Evolutionary conservation across 1,140 invertebrate species (phyloP), one percentile per base, ranked within the genome.

Genomic region (Apocrypta bakeri): DNA sequence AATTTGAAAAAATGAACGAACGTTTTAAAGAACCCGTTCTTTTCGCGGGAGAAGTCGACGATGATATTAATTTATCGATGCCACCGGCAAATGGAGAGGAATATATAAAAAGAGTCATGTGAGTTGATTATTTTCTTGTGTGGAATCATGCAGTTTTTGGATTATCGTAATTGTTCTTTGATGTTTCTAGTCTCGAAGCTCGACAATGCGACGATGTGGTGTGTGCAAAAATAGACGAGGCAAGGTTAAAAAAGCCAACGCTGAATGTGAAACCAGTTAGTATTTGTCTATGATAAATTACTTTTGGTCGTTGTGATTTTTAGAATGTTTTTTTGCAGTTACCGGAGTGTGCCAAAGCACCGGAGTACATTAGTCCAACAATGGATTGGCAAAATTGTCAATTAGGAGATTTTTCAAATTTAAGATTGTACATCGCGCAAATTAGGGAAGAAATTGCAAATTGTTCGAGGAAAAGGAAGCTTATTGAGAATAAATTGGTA

Each of bases 101-200:
- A 83, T 94, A 94, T 78, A 90, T 94, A 4, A 91, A 93, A 88
- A 88, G 93, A 85, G 93, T 94, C 21, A 89, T 93, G 93, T 94
- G 89, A 89, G 86, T 88, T 75, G 2, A 40, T 40, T 61, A 31
- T 17, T 24, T 7, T 63, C 74, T 77, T 73, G 21, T 80, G 79
- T 85, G 37, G n/a, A n/a, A n/a, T n/a, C n/a, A n/a, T n/a, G n/a
- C n/a, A n/a, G n/a, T n/a, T n/a, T n/a, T n/a, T n/a, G n/a, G n/a
- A n/a, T n/a, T n/a, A n/a, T n/a, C n/a, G n/a, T n/a, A n/a, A n/a
- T 33, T 31, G 27, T 69, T 68, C 14, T 25, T 80, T 75, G 33
- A 24, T 84, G 71, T 56, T 86, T 78, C 24, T 78, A 94, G 93
- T 81, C 86, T 93, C 81, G 94, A 94, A 89, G 93, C 93, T n/a